These are phyloP conservation scores for Cyprinus carpio DNA, from an alignment of 2,113 vertebrate genomes.

Conservation along the genomic window DNA sequence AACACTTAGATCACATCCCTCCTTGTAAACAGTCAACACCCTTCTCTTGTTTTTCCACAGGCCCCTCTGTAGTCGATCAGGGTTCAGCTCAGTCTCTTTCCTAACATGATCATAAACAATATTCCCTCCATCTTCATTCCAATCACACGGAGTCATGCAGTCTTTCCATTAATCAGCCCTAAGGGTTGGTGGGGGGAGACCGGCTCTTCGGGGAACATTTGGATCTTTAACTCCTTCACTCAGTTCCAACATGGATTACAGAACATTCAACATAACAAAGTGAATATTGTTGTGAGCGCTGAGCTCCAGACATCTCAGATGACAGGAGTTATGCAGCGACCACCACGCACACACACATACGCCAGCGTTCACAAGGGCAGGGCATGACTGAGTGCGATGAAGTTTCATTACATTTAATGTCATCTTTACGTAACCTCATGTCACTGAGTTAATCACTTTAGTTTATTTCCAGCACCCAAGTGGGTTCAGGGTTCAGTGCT, in stretches of 20 bases:
- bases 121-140: constrained; percentile 31
- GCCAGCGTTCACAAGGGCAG: not conserved
- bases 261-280: constrained; percentile 29
- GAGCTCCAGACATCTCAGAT: constrained; percentile 23
- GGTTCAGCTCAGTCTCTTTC: constrained; percentile 4
- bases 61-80: not conserved
- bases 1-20: constrained; percentile 23
- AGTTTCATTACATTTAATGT: constrained; percentile 37
- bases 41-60: not conserved
- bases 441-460: constrained; percentile 29
- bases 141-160: not conserved
- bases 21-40: not conserved
- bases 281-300: constrained; percentile 36
- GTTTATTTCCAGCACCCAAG: not conserved
- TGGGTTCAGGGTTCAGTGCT: too few species aligned
- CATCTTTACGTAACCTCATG: constrained; percentile 28
- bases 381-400: not conserved
- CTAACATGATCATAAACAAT: constrained; percentile 37
- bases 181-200: not conserved
- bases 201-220: not conserved
- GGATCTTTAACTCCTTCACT: constrained; percentile 13
- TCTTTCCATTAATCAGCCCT: constrained; percentile 25
- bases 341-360: constrained; percentile 3
- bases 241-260: constrained; percentile 2
- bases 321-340: constrained; percentile 21